Evolutionary conservation across 2,113 vertebrate genomes (phyloP).

Genomic region (Gulo gulo): DNA sequence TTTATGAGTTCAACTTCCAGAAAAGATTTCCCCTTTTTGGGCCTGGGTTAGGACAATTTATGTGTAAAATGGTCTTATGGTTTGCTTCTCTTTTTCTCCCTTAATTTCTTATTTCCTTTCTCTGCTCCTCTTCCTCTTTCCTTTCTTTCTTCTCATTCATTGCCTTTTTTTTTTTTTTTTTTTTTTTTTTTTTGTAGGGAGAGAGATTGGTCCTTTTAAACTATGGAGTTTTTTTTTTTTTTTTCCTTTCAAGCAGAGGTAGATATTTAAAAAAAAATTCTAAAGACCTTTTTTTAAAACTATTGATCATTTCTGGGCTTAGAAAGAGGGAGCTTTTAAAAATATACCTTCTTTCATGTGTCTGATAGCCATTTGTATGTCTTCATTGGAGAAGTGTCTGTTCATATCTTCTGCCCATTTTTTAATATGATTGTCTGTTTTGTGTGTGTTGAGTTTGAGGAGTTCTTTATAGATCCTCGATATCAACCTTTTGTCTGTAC

Average conservation of each 20-base stretch:
- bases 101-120: background rate
- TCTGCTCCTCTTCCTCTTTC: background rate
- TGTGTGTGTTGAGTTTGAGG: too few species aligned
- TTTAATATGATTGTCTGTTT: too few species aligned
- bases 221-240: background rate
- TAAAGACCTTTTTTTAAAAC: background rate
- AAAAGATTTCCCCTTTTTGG: background rate
- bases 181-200: background rate
- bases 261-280: background rate
- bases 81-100: background rate
- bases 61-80: background rate
- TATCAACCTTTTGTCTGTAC: too few species aligned
- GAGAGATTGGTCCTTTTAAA: background rate
- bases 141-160: background rate
- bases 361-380: too few species aligned
- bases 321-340: background rate
- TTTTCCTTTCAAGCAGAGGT: background rate
- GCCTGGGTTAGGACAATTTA: background rate
- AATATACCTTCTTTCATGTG: background rate
- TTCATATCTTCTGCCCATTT: too few species aligned
- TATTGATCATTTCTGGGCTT: background rate
- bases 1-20: background rate
- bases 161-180: too few species aligned
- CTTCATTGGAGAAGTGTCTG: too few species aligned
- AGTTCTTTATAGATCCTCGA: too few species aligned